Conservation (phyloP, 2,888 invertebrate species). For the Sphaerophoria taeniata region DNA sequence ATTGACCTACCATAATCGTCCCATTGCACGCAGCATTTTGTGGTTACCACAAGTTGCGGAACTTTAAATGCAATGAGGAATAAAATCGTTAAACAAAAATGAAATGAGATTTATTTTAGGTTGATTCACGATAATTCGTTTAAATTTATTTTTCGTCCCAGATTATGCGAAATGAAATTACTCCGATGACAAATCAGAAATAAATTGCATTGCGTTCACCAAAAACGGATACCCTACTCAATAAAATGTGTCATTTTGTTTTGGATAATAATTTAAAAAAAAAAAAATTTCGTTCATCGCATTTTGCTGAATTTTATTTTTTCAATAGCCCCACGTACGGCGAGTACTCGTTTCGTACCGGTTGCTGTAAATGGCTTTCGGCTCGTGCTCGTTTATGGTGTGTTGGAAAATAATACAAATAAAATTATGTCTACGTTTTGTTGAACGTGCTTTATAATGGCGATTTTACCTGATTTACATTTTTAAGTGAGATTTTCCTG, state of each 20-base stretch:
- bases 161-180: slow-evolving; percentile 24
- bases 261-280: slow-evolving; percentile 34
- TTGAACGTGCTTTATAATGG: slow-evolving; percentile 66
- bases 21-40: slow-evolving; percentile 32
- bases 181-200: slow-evolving; percentile 48
- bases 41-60: slow-evolving; percentile 30
- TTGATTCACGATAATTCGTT: neutral
- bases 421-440: slow-evolving; percentile 47
- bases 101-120: neutral
- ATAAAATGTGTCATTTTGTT: slow-evolving; percentile 61
- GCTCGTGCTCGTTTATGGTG: slow-evolving; percentile 67
- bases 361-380: slow-evolving; percentile 60
- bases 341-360: neutral
- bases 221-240: slow-evolving; percentile 27
- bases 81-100: neutral
- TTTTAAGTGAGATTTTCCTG: slow-evolving; percentile 51
- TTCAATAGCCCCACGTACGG: slow-evolving; percentile 54
- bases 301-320: slow-evolving; percentile 19
- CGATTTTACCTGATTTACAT: slow-evolving; percentile 69
- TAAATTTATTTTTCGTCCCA: slow-evolving; percentile 40
- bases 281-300: slow-evolving; percentile 9
- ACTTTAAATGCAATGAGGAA: slow-evolving; percentile 4
- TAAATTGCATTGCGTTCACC: slow-evolving; percentile 10
- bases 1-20: slow-evolving; percentile 64
- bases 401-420: slow-evolving; percentile 40